Conservation (phyloP, 2,888 invertebrate genomes). For the Eupithecia centaureata region DNA sequence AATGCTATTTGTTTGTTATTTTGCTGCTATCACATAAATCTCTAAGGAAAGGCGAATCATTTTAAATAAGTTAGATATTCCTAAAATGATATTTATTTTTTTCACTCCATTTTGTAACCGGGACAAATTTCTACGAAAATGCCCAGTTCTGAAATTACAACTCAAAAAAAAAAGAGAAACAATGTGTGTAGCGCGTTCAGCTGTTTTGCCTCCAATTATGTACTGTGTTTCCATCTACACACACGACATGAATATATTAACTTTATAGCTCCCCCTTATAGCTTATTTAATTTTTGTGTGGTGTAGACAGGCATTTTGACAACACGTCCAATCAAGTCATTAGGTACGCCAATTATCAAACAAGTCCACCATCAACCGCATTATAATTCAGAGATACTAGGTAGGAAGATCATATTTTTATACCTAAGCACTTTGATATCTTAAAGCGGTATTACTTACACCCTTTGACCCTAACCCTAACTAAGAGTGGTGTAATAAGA, state of each 20-base stretch:
- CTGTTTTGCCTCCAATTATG: conserved; percentile 44
- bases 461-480: background rate
- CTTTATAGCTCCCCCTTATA: conserved; percentile 17
- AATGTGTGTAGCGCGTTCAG: conserved; percentile 38
- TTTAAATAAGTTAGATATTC: no score
- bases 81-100: no score
- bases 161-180: conserved; percentile 25
- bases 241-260: conserved; percentile 44
- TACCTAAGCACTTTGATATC: no score
- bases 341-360: conserved; percentile 50
- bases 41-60: no score
- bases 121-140: no score
- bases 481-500: no score
- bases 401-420: no score
- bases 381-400: conserved; percentile 51
- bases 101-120: no score
- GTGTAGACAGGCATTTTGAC: conserved; percentile 46
- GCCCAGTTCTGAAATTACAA: no score
- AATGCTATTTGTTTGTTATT: no score
- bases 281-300: background rate
- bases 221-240: conserved; percentile 50
- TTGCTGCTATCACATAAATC: no score
- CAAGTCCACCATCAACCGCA: conserved; percentile 44
- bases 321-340: conserved; percentile 47
- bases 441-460: conserved; percentile 7